Evolutionary conservation across 2,888 invertebrate species (phyloP).

Genomic region (Esperia sulphurella): DNA sequence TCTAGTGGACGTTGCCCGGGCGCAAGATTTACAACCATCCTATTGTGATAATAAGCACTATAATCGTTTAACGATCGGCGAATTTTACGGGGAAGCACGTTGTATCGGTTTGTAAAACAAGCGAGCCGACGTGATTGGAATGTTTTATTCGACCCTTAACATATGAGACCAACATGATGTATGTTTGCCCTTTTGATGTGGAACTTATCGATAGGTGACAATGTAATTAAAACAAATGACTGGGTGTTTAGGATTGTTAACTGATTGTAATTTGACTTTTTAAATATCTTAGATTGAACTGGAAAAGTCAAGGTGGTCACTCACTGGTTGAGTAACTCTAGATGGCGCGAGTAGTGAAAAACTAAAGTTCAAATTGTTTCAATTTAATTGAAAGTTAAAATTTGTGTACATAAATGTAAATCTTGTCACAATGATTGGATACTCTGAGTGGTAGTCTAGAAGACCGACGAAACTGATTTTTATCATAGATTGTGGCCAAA

Average conservation of each 20-base stretch:
- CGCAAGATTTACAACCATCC: constrained; percentile 28
- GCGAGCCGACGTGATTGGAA: constrained; percentile 76
- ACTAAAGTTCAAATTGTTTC: too few species aligned
- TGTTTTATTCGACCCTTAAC: constrained; percentile 72
- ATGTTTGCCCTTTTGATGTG: constrained; percentile 66
- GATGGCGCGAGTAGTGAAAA: too few species aligned
- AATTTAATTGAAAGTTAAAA: too few species aligned
- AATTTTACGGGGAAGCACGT: constrained; percentile 49
- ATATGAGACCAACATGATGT: constrained; percentile 74
- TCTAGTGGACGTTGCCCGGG: constrained; percentile 43
- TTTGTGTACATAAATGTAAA: too few species aligned
- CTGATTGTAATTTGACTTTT: too few species aligned
- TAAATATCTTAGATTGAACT: too few species aligned
- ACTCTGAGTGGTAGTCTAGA: too few species aligned
- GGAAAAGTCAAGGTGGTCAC: too few species aligned
- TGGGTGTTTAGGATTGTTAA: not conserved
- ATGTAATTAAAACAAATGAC: constrained; percentile 38
- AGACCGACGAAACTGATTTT: too few species aligned
- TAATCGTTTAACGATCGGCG: constrained; percentile 18
- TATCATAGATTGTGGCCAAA: too few species aligned
- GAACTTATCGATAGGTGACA: constrained; percentile 50
- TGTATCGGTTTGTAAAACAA: constrained; percentile 77
- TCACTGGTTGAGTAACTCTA: too few species aligned
- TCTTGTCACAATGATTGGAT: too few species aligned
- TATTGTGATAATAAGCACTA: constrained; percentile 19